Evolutionary conservation across 2,113 vertebrate species (phyloP).

Genomic region (Aegotheles bennettii): DNA sequence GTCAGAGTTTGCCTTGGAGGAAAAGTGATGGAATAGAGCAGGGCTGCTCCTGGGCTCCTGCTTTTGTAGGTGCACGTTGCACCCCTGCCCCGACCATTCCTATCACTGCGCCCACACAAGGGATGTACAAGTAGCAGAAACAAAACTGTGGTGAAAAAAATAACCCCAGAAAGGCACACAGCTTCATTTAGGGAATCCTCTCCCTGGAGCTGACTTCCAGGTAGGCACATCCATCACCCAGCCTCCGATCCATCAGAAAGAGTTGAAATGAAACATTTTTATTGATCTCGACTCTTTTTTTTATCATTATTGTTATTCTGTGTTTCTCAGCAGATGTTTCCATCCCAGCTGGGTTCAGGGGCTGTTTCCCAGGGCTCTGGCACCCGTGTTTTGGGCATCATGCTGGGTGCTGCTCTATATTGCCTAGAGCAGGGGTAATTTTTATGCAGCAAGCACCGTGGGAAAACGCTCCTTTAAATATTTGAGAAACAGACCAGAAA

Average conservation of each 20-base stretch:
- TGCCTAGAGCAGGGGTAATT: not conserved
- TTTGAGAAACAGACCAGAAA: not conserved
- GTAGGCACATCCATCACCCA: not conserved
- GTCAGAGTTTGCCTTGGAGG: no score
- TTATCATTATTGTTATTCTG: not conserved
- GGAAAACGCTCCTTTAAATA: not conserved
- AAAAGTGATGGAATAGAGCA: not conserved
- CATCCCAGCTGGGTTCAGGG: not conserved
- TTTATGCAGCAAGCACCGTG: not conserved
- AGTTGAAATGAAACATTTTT: not conserved
- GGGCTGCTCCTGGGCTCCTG: not conserved
- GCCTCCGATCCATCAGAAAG: not conserved
- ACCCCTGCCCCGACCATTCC: not conserved
- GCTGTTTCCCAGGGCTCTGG: not conserved
- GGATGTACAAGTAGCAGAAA: accelerated
- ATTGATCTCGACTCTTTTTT: not conserved
- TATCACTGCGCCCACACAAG: no score
- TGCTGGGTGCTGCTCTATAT: no score
- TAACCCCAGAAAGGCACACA: not conserved
- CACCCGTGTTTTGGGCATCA: not conserved
- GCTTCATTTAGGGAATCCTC: not conserved
- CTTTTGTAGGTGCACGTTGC: accelerated
- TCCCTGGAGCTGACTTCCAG: not conserved
- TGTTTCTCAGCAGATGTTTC: not conserved
- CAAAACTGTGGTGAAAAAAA: not conserved